Evolutionary conservation across 2,113 vertebrate genomes (phyloP).

Genomic region (Camelus bactrianus): DNA sequence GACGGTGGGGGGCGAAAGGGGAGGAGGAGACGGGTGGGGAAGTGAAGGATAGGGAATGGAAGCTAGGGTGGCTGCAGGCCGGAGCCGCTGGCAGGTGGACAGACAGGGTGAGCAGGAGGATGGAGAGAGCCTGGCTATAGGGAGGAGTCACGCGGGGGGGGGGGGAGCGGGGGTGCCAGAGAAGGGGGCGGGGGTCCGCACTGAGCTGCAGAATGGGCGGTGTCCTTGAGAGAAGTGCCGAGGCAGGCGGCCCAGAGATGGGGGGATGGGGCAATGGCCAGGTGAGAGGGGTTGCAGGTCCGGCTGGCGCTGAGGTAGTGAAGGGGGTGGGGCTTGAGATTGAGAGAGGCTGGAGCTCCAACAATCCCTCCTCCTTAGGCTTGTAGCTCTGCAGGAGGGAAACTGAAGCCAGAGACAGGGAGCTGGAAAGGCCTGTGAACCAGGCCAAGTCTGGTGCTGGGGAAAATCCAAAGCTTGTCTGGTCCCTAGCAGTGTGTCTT

Average conservation of each 20-base stretch:
- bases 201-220: conserved; percentile 13
- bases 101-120: background rate
- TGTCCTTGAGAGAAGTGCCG: conserved; percentile 69
- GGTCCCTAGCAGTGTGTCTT: background rate
- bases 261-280: conserved; percentile 2
- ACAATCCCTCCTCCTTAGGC: background rate
- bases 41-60: conserved; percentile 15
- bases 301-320: background rate
- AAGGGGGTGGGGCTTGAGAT: background rate
- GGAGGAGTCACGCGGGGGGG: background rate
- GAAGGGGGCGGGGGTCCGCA: background rate
- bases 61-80: conserved; percentile 34
- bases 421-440: background rate
- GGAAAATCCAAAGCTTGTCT: background rate
- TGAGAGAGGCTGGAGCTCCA: background rate
- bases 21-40: background rate
- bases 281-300: conserved; percentile 30
- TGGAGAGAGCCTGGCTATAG: background rate
- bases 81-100: background rate
- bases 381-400: background rate
- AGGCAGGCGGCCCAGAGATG: background rate
- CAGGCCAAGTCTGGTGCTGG: background rate
- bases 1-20: background rate
- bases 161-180: background rate
- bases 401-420: background rate